phyloP scores from a whole-genome alignment of 2,797 vertebrate species.

The Phalanger gymnotis region DNA sequence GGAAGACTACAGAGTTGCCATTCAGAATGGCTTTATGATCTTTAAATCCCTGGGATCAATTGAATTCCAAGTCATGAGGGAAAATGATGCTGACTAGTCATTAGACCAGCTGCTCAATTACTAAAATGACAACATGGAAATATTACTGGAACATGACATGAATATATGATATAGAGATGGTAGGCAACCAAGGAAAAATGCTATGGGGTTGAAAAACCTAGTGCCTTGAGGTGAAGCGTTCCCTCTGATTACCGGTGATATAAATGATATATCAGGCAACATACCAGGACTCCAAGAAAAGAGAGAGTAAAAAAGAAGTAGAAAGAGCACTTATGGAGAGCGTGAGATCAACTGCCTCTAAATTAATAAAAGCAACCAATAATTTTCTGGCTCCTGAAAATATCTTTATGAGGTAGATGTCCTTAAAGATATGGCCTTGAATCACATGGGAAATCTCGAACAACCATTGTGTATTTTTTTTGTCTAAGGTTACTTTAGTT shows the following conservation, averaged over 20 bases:
- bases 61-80: neutral
- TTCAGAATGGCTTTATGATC: neutral
- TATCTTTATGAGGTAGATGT: slow-evolving; percentile 15
- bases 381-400: slow-evolving; percentile 12
- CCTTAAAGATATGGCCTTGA: slow-evolving; percentile 27
- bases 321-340: slow-evolving; percentile 24
- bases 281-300: neutral
- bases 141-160: neutral
- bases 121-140: neutral
- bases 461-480: neutral
- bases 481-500: slow-evolving; percentile 36
- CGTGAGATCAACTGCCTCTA: neutral
- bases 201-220: neutral
- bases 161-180: neutral
- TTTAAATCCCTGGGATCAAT: neutral
- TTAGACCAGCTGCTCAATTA: neutral
- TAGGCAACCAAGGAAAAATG: neutral
- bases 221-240: neutral
- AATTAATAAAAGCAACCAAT: slow-evolving; percentile 20
- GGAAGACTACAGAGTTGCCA: neutral
- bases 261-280: neutral
- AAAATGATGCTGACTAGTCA: neutral
- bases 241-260: slow-evolving; percentile 15
- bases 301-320: neutral
- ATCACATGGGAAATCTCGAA: slow-evolving; percentile 37